Conservation (phyloP, 2,797 vertebrate species). For the Anniella stebbinsi region DNA sequence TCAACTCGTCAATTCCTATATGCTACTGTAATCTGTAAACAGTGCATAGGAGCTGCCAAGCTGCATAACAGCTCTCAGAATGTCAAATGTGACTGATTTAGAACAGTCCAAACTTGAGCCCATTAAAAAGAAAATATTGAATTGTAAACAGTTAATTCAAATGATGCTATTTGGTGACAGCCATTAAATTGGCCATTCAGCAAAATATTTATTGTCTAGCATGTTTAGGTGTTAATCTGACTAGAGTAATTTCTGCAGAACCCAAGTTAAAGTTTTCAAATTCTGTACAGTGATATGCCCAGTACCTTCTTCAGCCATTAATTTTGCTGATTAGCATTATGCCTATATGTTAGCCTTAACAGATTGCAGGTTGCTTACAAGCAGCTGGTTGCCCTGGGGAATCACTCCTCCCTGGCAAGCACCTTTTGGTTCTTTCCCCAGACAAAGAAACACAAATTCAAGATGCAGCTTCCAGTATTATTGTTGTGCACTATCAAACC, state of each 20-base stretch:
- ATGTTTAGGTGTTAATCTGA: not conserved
- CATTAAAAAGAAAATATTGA: conserved; percentile 58
- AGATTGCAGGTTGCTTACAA: too few relatives aligned
- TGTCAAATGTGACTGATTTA: conserved; percentile 46
- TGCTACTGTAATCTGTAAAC: not conserved
- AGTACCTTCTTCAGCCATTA: not conserved
- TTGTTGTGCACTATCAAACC: too few relatives aligned
- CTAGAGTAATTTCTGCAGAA: not conserved
- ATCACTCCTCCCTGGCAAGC: too few relatives aligned
- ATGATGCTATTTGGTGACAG: conserved; percentile 55
- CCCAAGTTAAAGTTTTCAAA: not conserved
- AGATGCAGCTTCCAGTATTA: too few relatives aligned
- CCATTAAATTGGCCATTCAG: conserved; percentile 30
- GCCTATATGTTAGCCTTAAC: not conserved
- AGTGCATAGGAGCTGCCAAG: conserved; percentile 17
- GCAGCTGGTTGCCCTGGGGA: too few relatives aligned
- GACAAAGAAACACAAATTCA: too few relatives aligned
- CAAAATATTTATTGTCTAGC: conserved; percentile 61
- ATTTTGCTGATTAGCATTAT: not conserved
- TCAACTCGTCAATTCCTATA: not conserved
- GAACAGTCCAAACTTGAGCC: not conserved
- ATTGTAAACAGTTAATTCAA: conserved; percentile 57
- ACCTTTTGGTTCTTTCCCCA: too few relatives aligned
- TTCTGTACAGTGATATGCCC: not conserved
- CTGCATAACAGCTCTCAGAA: conserved; percentile 18